A percentile compares a stretch with the other conserved stretches of the same genome.
Conservation (phyloP, 2,888 invertebrate species). For the Pristionchus maxplancki region DNA sequence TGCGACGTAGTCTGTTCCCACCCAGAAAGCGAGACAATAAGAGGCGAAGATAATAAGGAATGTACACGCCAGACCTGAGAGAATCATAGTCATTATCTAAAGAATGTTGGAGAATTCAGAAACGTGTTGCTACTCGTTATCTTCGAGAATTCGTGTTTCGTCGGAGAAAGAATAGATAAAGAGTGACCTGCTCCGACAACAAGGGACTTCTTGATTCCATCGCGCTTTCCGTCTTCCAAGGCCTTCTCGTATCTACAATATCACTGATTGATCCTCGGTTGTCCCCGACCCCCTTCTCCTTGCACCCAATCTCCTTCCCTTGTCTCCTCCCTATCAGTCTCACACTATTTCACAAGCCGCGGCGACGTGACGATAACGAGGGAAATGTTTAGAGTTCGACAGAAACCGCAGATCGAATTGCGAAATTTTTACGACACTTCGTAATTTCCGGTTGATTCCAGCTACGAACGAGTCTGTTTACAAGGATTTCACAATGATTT, state of each 20-base stretch:
- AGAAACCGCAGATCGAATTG: not conserved
- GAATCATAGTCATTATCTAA: not conserved
- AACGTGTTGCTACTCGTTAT: not conserved
- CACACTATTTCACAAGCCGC: slow-evolving; percentile 5
- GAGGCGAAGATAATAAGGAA: slow-evolving; percentile 76
- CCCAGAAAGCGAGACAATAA: slow-evolving; percentile 69
- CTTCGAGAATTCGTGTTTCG: not conserved
- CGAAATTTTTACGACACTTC: not conserved
- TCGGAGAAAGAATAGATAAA: not conserved
- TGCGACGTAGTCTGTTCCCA: slow-evolving; percentile 62
- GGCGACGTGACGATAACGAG: not conserved
- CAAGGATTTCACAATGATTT: not conserved
- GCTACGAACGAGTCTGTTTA: not conserved
- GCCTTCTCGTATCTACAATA: slow-evolving; percentile 69
- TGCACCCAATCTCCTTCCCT: not conserved
- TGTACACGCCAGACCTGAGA: slow-evolving; percentile 70
- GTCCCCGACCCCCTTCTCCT: not conserved
- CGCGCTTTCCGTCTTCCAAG: slow-evolving; percentile 65
- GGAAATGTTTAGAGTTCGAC: not conserved
- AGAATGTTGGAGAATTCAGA: not conserved
- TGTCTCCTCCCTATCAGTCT: not conserved
- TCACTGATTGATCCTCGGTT: not conserved
- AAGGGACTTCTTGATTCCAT: slow-evolving; percentile 73
- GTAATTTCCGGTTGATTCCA: not conserved
- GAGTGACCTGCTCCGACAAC: slow-evolving; percentile 74